phyloP scores from a whole-genome alignment of 2,113 vertebrate species.

The Halcyon malimbica region DNA sequence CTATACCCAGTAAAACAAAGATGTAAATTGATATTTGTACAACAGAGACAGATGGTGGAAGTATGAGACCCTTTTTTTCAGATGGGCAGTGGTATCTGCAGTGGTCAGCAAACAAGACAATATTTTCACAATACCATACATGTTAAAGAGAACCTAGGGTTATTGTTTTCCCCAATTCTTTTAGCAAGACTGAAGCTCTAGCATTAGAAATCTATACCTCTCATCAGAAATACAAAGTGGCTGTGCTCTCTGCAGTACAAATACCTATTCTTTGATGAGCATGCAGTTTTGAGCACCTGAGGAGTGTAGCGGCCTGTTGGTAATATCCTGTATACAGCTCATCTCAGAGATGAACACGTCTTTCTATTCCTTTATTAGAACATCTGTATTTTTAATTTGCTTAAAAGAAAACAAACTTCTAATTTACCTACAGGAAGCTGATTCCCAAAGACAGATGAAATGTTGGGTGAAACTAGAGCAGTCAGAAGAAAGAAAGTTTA shows the following conservation, averaged over 20 bases:
- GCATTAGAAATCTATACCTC: background rate
- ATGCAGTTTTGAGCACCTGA: background rate
- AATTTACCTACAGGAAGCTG: background rate
- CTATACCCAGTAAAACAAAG: background rate
- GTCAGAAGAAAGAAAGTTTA: background rate
- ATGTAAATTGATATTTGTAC: background rate
- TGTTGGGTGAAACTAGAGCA: background rate
- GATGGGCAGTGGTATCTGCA: background rate
- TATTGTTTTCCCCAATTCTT: background rate
- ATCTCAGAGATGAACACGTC: background rate
- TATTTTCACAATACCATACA: background rate
- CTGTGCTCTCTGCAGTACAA: accelerated
- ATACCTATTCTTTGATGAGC: background rate
- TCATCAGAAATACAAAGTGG: background rate
- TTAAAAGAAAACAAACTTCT: background rate
- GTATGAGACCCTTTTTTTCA: background rate
- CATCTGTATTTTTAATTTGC: background rate
- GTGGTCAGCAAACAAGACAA: background rate
- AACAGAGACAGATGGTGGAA: background rate
- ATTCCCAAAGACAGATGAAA: background rate
- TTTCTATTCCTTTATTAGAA: background rate
- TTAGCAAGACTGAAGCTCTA: background rate
- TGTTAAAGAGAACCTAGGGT: background rate
- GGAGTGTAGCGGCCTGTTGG: background rate
- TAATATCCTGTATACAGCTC: background rate